phyloP scores from a whole-genome alignment of 2,797 vertebrate species.

The Neosilurus mollespiculum region DNA sequence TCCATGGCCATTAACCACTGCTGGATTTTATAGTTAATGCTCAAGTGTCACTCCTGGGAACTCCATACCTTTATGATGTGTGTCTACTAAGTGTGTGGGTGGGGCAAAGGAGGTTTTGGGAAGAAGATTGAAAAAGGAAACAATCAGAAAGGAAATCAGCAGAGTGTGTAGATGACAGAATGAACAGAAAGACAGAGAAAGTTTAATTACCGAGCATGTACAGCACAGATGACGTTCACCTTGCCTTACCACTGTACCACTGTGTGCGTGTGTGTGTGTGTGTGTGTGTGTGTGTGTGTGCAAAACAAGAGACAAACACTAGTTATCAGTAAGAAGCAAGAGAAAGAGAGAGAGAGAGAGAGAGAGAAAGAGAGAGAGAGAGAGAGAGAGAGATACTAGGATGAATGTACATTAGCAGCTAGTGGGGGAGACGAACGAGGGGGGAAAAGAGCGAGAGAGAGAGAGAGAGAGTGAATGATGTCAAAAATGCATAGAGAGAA shows the following conservation, averaged over 20 bases:
- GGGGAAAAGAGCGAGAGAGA: slow-evolving; percentile 18
- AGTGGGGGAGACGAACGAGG: slow-evolving; percentile 59
- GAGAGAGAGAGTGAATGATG: slow-evolving; percentile 34
- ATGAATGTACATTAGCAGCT: slow-evolving; percentile 73
- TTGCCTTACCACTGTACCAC: slow-evolving; percentile 10
- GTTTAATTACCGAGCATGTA: slow-evolving; percentile 33
- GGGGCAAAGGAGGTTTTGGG: neutral
- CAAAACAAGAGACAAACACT: slow-evolving; percentile 21
- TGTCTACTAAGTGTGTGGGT: neutral
- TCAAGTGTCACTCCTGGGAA: neutral
- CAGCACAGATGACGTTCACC: slow-evolving; percentile 31
- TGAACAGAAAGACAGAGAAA: slow-evolving; percentile 4
- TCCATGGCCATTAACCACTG: neutral
- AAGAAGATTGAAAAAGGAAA: slow-evolving; percentile 11
- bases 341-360: slow-evolving; percentile 39
- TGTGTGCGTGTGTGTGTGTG: slow-evolving; percentile 3
- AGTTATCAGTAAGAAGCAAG: slow-evolving; percentile 29
- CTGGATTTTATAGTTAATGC: neutral
- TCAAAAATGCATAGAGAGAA: slow-evolving; percentile 24
- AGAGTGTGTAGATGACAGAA: slow-evolving; percentile 26
- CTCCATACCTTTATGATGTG: neutral
- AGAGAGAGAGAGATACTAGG: slow-evolving; percentile 49
- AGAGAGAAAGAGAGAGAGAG: slow-evolving; percentile 35
- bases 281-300: slow-evolving; percentile 16
- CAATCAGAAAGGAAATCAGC: slow-evolving; percentile 9